Evolutionary conservation across 1,140 invertebrate genomes (phyloP).

Genomic region (Babylonia areolata): DNA sequence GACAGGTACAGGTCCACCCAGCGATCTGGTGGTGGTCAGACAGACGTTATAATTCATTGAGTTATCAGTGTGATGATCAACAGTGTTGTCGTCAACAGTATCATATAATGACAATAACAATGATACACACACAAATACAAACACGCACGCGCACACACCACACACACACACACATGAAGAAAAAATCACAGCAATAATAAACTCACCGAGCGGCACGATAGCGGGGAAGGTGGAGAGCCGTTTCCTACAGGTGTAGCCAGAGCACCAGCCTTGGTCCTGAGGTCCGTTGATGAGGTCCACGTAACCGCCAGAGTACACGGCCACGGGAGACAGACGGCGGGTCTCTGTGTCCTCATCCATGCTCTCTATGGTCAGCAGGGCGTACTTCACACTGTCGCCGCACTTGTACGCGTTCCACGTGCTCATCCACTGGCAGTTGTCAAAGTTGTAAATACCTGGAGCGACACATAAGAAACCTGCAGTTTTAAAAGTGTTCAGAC

Average conservation of each 20-base stretch:
- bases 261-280: conserved; percentile 75
- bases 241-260: conserved; percentile 73
- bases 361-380: conserved; percentile 70
- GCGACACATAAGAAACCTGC: not conserved
- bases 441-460: conserved; percentile 62
- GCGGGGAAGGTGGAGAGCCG: conserved; percentile 72
- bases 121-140: not conserved
- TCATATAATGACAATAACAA: too few relatives aligned
- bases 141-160: not conserved
- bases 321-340: conserved; percentile 71
- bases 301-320: conserved; percentile 67
- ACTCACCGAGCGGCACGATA: conserved; percentile 65
- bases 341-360: conserved; percentile 73
- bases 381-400: conserved; percentile 54
- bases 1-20: conserved; percentile 66
- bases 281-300: conserved; percentile 75
- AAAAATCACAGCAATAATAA: not conserved
- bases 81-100: too few relatives aligned
- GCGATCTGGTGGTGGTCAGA: conserved; percentile 54
- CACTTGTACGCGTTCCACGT: conserved; percentile 70
- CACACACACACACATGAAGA: not conserved
- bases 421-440: conserved; percentile 50
- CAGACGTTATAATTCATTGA: too few relatives aligned
- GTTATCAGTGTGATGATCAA: too few relatives aligned
- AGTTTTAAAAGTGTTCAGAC: too few relatives aligned